These are phyloP conservation scores for Oryzias javanicus DNA, from an alignment of 2,113 vertebrate genomes.

Conservation along the genomic window DNA sequence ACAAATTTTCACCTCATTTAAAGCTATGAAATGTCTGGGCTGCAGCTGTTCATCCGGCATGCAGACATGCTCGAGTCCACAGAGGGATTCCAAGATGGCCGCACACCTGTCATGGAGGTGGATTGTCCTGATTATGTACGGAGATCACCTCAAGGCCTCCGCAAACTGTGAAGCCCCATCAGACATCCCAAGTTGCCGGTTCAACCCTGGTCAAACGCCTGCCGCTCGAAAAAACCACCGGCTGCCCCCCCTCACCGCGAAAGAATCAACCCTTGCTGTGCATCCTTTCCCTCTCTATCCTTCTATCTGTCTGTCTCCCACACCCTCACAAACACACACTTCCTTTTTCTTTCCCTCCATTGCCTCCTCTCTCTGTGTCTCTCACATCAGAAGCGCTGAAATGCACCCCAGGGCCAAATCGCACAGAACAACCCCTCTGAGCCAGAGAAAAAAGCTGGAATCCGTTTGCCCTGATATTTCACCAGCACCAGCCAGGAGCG, in stretches of 20 bases:
- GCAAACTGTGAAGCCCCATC: constrained; percentile 34
- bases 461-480: constrained; percentile 83
- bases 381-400: constrained; percentile 77
- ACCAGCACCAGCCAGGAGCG: constrained; percentile 78
- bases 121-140: constrained; percentile 58
- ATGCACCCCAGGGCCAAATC: constrained; percentile 85
- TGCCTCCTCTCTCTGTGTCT: constrained; percentile 42
- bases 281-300: constrained; percentile 49
- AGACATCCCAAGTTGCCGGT: constrained; percentile 54
- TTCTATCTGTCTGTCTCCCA: constrained; percentile 10
- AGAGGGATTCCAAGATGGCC: constrained; percentile 67
- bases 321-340: constrained; percentile 16
- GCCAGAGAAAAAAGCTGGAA: constrained; percentile 79
- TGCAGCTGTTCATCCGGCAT: constrained; percentile 12
- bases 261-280: constrained; percentile 53
- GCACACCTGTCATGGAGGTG: constrained; percentile 70
- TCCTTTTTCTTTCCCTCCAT: constrained; percentile 47
- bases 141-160: constrained; percentile 65
- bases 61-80: constrained; percentile 39
- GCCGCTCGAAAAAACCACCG: constrained; percentile 40
- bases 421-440: constrained; percentile 81
- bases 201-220: constrained; percentile 47
- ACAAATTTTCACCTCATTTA: background rate
- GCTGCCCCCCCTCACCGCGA: constrained; percentile 48
- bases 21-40: constrained; percentile 6